Evolutionary conservation across 2,888 invertebrate species (phyloP).

Genomic region (Autographa gamma): DNA sequence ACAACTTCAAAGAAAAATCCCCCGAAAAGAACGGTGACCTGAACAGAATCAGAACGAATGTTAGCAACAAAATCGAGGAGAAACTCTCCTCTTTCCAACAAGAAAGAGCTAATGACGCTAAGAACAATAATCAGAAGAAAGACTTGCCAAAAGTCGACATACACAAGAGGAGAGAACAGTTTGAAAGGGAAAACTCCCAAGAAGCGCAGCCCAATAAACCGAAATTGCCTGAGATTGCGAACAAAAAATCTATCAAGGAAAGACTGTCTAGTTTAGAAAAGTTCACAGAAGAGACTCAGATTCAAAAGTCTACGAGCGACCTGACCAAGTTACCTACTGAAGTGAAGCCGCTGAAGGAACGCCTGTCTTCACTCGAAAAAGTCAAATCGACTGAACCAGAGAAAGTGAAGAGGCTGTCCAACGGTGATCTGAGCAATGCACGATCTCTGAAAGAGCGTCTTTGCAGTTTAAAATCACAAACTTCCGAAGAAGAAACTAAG

Average conservation of each 20-base stretch:
- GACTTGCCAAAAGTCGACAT: slow-evolving; percentile 94
- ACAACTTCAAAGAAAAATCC: slow-evolving; percentile 84
- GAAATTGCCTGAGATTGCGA: slow-evolving; percentile 90
- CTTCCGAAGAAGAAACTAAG: slow-evolving; percentile 81
- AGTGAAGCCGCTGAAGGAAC: slow-evolving; percentile 90
- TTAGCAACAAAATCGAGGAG: slow-evolving; percentile 90
- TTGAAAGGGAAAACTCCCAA: slow-evolving; percentile 91
- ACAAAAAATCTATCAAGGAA: slow-evolving; percentile 92
- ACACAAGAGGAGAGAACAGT: slow-evolving; percentile 94
- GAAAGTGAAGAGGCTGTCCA: slow-evolving; percentile 82
- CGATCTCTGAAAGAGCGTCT: slow-evolving; percentile 86
- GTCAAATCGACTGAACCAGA: slow-evolving; percentile 84
- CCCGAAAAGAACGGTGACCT: slow-evolving; percentile 83
- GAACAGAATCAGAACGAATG: slow-evolving; percentile 84
- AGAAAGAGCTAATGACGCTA: slow-evolving; percentile 81
- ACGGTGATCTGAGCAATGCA: slow-evolving; percentile 81
- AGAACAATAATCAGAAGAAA: slow-evolving; percentile 86
- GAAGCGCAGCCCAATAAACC: slow-evolving; percentile 86
- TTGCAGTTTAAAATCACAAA: slow-evolving; percentile 83
- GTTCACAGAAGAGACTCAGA: slow-evolving; percentile 88
- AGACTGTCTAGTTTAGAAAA: slow-evolving; percentile 92
- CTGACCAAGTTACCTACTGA: slow-evolving; percentile 88
- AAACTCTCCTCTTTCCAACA: slow-evolving; percentile 90
- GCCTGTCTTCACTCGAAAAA: slow-evolving; percentile 90
- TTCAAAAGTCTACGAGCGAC: slow-evolving; percentile 84